A percentile compares a stretch with the other conserved stretches of the same genome.
Conservation (phyloP, 2,113 vertebrate genomes). For the Corythornis vintsioides region DNA sequence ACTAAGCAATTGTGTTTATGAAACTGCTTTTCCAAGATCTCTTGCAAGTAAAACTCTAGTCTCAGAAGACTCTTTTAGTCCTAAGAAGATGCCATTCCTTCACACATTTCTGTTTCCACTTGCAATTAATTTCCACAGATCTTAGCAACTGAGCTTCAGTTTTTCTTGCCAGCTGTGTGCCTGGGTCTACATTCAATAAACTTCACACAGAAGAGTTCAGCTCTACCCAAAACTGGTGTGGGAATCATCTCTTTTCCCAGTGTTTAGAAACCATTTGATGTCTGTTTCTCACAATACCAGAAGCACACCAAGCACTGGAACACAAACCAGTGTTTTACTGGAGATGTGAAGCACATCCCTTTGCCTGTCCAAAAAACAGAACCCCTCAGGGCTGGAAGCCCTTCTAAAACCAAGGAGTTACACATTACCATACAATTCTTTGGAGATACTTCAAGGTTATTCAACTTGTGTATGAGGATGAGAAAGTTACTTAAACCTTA, state of each 20-base stretch:
- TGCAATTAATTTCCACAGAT: not conserved
- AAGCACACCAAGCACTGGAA: not conserved
- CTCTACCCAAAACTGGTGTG: not conserved
- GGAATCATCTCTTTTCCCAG: not conserved
- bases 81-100: not conserved
- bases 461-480: not conserved
- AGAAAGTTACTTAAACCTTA: not conserved
- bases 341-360: not conserved
- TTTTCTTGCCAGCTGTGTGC: not conserved
- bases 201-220: not conserved
- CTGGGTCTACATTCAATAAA: not conserved
- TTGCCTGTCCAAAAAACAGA: not conserved
- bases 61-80: not conserved
- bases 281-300: not conserved
- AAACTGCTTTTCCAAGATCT: not conserved
- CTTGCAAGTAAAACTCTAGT: not conserved
- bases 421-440: not conserved
- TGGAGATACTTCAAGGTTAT: not conserved
- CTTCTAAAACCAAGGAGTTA: not conserved
- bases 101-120: not conserved
- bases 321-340: not conserved
- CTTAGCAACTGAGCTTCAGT: not conserved
- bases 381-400: not conserved
- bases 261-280: not conserved
- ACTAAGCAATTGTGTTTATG: constrained; percentile 12